Percentiles rank a stretch among this genome's conserved stretches.
Evolutionary conservation across 53 echinoderm and acorn worm genomes (phyloP).

Genomic region (Luidia sarsii): DNA sequence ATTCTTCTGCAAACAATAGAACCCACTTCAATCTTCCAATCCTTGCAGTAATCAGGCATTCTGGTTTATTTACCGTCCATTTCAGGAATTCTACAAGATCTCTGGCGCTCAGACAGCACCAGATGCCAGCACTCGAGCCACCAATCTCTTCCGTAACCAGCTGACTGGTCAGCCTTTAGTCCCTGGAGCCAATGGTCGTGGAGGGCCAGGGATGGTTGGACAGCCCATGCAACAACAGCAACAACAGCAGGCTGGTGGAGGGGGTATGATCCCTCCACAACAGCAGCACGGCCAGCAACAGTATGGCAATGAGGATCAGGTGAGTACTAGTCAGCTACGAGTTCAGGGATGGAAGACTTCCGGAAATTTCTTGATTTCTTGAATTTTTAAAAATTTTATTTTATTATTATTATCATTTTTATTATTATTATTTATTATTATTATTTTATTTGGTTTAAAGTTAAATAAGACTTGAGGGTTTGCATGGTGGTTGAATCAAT

Average conservation of each 20-base stretch:
- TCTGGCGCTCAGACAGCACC: conserved; percentile 83
- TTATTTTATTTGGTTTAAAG: too few relatives aligned
- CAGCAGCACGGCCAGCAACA: conserved; percentile 39
- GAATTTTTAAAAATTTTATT: background rate
- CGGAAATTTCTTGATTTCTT: background rate
- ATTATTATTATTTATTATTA: too few relatives aligned
- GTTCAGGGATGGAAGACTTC: background rate
- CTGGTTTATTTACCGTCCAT: too few relatives aligned
- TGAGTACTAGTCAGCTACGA: conserved; percentile 6
- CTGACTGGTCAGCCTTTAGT: conserved; percentile 54
- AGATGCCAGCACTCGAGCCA: conserved; percentile 86
- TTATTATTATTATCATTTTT: background rate
- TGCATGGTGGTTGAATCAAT: too few relatives aligned
- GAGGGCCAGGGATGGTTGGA: background rate
- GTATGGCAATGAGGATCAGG: conserved; percentile 66
- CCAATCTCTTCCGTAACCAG: conserved; percentile 94
- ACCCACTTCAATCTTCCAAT: too few relatives aligned
- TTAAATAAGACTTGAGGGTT: too few relatives aligned
- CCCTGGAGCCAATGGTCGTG: conserved; percentile 14
- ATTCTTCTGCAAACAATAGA: too few relatives aligned
- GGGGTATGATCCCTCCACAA: conserved; percentile 9
- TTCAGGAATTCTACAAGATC: conserved; percentile 83
- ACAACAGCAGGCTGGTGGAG: conserved; percentile 19
- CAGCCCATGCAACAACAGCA: conserved; percentile 9
- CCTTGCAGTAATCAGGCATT: too few relatives aligned